phyloP scores from a whole-genome alignment of 2,888 invertebrate genomes.

The Patella depressa region DNA sequence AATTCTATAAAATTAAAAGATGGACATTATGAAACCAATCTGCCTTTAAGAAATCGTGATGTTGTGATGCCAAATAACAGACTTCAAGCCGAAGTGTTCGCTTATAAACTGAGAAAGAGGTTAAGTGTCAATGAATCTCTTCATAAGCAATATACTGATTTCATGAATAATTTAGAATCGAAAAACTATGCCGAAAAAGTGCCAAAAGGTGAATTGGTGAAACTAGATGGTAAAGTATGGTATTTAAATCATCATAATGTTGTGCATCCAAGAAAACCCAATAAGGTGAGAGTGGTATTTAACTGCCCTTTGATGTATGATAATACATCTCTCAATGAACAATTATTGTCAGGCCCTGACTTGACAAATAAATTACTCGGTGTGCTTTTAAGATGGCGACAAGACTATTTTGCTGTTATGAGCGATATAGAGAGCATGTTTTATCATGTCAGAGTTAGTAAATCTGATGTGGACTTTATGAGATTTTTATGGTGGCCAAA shows the following conservation, averaged over 20 bases:
- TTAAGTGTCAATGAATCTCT: constrained; percentile 18
- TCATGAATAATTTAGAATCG: constrained; percentile 24
- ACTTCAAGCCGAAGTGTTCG: not conserved
- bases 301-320: constrained; percentile 33
- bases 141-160: constrained; percentile 17
- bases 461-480: constrained; percentile 23
- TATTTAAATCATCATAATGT: constrained; percentile 25
- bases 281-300: constrained; percentile 34
- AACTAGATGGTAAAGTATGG: constrained; percentile 6
- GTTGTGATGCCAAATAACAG: constrained; percentile 16
- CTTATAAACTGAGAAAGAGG: constrained; percentile 9
- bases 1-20: not conserved
- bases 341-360: constrained; percentile 31
- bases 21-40: constrained; percentile 22
- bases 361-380: constrained; percentile 30
- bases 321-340: constrained; percentile 29
- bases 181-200: constrained; percentile 24
- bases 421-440: constrained; percentile 36
- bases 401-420: constrained; percentile 29
- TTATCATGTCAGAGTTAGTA: constrained; percentile 27
- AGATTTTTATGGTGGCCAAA: constrained; percentile 30
- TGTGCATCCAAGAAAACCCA: constrained; percentile 12
- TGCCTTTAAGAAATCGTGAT: constrained; percentile 22
- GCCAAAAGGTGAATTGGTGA: not conserved
- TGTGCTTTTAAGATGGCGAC: constrained; percentile 33